Base-by-base conservation (phyloP, 2,888 invertebrate genomes). In the Drosophila longiperda region DNA sequence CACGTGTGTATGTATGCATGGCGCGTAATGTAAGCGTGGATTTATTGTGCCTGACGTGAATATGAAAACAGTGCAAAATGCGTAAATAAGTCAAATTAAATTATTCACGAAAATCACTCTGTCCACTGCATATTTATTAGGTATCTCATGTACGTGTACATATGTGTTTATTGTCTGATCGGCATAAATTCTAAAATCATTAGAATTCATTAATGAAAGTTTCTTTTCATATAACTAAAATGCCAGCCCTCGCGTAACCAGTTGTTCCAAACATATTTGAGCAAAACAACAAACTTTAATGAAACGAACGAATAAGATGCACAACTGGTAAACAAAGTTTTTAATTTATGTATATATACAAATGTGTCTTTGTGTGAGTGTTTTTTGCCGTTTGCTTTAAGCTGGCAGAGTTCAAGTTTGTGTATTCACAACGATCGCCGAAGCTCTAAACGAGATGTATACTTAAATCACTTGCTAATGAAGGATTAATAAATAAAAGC, bases 391-490 rank as follows among this genome's bases (percentile, higher is more conserved):
- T 48, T 58, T 42, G 60, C 11, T 50, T 66, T 60, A 29, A 29
- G 40, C 55, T 59, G 38, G 15, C 63, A 67, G 53, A 75, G 74
- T 78, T 75, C 59, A 75, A 78, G 49, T 40, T 76, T 57, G 57
- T 57, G 55, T 57, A 53, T 63, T 48, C 17, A 48, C 53, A 54
- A 49, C 49, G 29, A 36, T 23, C 36, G 61, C 26, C 15, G 15
- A 20, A 17, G 33, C 36, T 34, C 42, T 23, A 32, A 32, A 42
- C 55, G 20, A 76, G 52, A 50, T 52, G 32, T 20, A 52, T 55
- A 55, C 15, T 54, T 34, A 45, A 58, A 60, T 38, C 38, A 50
- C 29, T 62, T 54, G 49, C 48, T 54, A 72, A 59, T 60, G n/a
- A 59, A 34, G 42, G 40, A 68, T 54, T 74, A 48, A 58, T 58